phyloP scores from a whole-genome alignment of 2,113 vertebrate species.

The Solenodon paradoxus region DNA sequence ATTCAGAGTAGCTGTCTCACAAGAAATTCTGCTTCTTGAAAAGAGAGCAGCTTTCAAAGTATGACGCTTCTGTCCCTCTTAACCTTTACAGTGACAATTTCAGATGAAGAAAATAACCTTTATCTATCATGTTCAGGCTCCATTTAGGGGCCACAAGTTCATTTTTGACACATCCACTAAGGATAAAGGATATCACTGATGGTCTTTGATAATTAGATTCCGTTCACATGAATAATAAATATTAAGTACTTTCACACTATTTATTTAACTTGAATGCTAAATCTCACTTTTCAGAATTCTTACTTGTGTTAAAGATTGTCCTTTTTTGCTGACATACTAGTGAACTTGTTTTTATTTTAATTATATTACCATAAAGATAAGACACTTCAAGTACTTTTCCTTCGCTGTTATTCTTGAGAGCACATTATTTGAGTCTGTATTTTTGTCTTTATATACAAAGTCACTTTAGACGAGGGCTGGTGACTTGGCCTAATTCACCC shows the following conservation, averaged over 20 bases:
- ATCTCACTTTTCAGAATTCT: not conserved
- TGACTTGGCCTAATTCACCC: not conserved
- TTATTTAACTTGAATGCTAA: conserved; percentile 35
- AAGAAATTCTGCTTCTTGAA: conserved; percentile 15
- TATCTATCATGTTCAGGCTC: conserved; percentile 53
- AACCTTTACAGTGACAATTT: conserved; percentile 57
- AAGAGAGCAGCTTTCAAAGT: conserved; percentile 22
- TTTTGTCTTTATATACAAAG: not conserved
- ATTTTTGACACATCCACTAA: conserved; percentile 48
- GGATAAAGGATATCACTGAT: conserved; percentile 56
- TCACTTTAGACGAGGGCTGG: not conserved
- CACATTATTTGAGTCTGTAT: not conserved
- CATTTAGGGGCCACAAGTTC: conserved; percentile 50
- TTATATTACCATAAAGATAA: not conserved
- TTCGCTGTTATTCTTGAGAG: not conserved
- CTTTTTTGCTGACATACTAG: not conserved
- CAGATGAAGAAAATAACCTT: conserved; percentile 59
- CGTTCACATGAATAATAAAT: conserved; percentile 45
- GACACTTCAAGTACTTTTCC: not conserved
- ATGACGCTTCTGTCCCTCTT: not conserved
- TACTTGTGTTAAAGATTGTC: not conserved
- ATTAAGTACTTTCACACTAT: not conserved
- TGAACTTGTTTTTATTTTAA: not conserved
- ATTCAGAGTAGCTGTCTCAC: not conserved
- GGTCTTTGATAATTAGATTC: conserved; percentile 61